Evolutionary conservation across 53 echinoderm and acorn worm species (phyloP).

Genomic region (Crossaster papposus): DNA sequence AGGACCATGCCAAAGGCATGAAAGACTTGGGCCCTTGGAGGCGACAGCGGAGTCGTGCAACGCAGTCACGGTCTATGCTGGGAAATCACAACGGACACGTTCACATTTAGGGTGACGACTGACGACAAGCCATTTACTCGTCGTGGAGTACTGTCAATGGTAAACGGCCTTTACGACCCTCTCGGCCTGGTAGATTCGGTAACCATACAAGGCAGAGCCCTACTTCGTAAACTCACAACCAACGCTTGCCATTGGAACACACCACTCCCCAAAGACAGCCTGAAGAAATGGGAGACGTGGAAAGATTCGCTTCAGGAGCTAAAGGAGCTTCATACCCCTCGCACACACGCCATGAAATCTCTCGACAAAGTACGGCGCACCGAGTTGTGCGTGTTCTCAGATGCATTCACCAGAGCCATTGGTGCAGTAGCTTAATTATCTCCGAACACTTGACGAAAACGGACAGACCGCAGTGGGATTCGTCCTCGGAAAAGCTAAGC

Average conservation of each 20-base stretch:
- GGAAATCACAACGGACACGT: slow-evolving; percentile 46
- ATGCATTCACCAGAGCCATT: slow-evolving; percentile 50
- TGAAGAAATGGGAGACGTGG: slow-evolving; percentile 37
- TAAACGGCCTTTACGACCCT: slow-evolving; percentile 60
- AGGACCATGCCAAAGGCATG: slow-evolving; percentile 39
- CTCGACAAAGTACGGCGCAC: slow-evolving; percentile 1
- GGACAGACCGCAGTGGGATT: slow-evolving; percentile 55
- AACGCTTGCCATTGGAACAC: slow-evolving; percentile 24
- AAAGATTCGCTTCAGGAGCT: slow-evolving; percentile 16
- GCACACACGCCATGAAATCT: slow-evolving; percentile 8
- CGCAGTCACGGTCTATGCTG: slow-evolving; percentile 40
- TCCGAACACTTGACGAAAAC: slow-evolving; percentile 7
- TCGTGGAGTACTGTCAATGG: slow-evolving; percentile 45
- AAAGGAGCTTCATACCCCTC: slow-evolving; percentile 5
- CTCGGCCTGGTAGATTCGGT: slow-evolving; percentile 58
- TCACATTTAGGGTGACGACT: slow-evolving; percentile 38
- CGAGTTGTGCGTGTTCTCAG: slow-evolving; percentile 42
- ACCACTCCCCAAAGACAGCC: slow-evolving; percentile 29
- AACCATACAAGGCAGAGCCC: slow-evolving; percentile 52
- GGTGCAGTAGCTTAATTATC: slow-evolving; percentile 63
- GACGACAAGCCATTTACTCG: slow-evolving; percentile 38
- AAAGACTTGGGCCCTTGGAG: slow-evolving; percentile 35
- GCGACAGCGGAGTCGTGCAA: slow-evolving; percentile 2
- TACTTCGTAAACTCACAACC: slow-evolving; percentile 47
- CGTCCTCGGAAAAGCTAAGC: slow-evolving; percentile 57